Base-by-base conservation (phyloP, 30 jellyfish, hydroid and myxozoan genomes). In the Cassiopea andromeda region DNA sequence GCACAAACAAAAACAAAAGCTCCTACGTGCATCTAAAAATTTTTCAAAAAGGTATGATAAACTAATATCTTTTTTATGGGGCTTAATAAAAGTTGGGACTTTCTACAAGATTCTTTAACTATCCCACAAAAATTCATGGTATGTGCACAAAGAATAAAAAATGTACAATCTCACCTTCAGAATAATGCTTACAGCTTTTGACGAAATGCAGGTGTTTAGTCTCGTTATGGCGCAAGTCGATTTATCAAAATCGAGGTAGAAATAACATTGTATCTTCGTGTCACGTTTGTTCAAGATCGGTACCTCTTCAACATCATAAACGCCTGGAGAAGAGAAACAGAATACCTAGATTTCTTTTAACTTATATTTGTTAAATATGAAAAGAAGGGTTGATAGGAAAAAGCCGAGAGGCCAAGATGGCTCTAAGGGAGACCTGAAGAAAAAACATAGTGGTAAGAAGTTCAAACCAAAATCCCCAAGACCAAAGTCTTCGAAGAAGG, bases 401-500 rank as follows among this genome's bases (percentile, higher is more conserved):
- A 73, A 73, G 46, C 81, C 19, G 13, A 69, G 69, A 66, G 46
- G 73, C 2, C 50, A 19, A 64, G 81, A 48, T 44, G 38, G 38
- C 38, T 68, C 64, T n/a, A n/a, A 46, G 16, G 90, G 82, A 49
- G 87, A 48, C 44, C 13, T 73, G 46, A 70, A 74, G 69, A 84
- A 74, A 60, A 85, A 61, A 73, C 57, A 85, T 48, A 78, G 75
- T 64, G 73, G 81, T 49, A 74, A 44, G 38, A 85, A 85, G 44
- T 78, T 78, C 80, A 78, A 85, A 44, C 87, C 87, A 57, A 85
- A 74, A 38, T 85, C 93, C 18, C 75, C 85, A 8, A 71, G 46
- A 18, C 82, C 81, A 59, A 72, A 71, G 58, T 77, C 81, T 15
- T 43, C 76, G 7, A 71, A 76, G 27, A 78, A 78, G 48, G 73